Base-by-base conservation (phyloP, 2,113 vertebrate genomes). In the Todiramphus chloris region DNA sequence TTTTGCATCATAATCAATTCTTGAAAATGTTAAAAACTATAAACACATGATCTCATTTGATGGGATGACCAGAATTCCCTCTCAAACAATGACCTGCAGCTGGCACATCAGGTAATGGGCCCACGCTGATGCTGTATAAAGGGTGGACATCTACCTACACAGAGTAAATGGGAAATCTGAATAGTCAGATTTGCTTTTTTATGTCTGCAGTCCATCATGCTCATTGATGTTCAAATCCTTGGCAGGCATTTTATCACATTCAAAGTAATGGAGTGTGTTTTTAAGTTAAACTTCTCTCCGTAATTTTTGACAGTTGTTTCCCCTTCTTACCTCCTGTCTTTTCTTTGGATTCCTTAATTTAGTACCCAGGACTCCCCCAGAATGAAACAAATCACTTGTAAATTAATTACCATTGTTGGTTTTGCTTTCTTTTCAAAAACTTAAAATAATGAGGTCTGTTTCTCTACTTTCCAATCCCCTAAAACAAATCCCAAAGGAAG, bases 401-500 rank as follows among this genome's bases (percentile, higher is more conserved):
- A 69, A 1, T 48, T 64, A 79, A 76, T 64, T 63, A 5, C 56
- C 69, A 28, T 5, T 59, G 19, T 24, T 76, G 23, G 1, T 33
- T 79, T 86, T 75, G 6, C 13, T 83, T 92, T 63, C 58, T 37
- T 87, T 85, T 89, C 11, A 76, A 68, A 64, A 35, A 83, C 24
- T 28, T 80, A 43, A 39, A 92, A 87, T 46, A 72, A 51, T n/a
- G 4, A 74, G 21, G 44, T 46, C 31, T 82, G 39, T 53, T 70
- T 84, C 66, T 83, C 55, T 80, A 5, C 63, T 78, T 93, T 77
- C 50, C 86, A 76, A n/a, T 58, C 20, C 31, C 27, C 41, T 59
- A 55, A 83, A 94, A 89, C 33, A 83, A 94, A 78, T 84, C 30
- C 51, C n/a, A 75, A 80, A 83, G 33, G 43, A 77, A 43, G 53